Evolutionary conservation across 2,888 invertebrate species (phyloP).

Genomic region (Trisateles emortualis): DNA sequence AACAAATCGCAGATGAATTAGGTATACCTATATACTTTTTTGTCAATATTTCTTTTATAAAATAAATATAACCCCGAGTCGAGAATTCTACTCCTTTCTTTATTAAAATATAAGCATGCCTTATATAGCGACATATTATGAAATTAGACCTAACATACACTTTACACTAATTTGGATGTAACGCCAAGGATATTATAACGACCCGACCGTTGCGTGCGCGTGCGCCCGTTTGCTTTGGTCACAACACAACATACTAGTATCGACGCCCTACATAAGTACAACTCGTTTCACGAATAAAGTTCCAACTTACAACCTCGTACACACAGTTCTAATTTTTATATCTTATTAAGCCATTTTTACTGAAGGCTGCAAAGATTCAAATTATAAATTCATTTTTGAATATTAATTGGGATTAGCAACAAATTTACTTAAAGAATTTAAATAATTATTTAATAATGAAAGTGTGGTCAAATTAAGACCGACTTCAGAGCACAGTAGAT

Average conservation of each 20-base stretch:
- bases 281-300: constrained; percentile 9
- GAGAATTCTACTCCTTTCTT: constrained; percentile 34
- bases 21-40: background rate
- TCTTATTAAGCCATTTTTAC: constrained; percentile 5
- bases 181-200: too few species aligned
- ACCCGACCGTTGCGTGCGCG: background rate
- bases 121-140: constrained; percentile 30
- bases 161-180: constrained; percentile 23
- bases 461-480: background rate
- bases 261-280: background rate
- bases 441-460: background rate
- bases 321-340: constrained; percentile 17
- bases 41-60: constrained; percentile 6
- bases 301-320: constrained; percentile 22
- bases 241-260: constrained; percentile 3
- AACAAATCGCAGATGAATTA: background rate
- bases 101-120: constrained; percentile 23
- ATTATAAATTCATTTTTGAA: too few species aligned
- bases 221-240: constrained; percentile 2
- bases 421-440: background rate
- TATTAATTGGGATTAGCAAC: too few species aligned
- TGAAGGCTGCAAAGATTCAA: background rate
- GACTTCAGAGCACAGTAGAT: too few species aligned
- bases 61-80: constrained; percentile 7
- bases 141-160: constrained; percentile 33